These are phyloP conservation scores for Vimba vimba DNA, from an alignment of 2,113 vertebrate genomes.

Conservation along the genomic window DNA sequence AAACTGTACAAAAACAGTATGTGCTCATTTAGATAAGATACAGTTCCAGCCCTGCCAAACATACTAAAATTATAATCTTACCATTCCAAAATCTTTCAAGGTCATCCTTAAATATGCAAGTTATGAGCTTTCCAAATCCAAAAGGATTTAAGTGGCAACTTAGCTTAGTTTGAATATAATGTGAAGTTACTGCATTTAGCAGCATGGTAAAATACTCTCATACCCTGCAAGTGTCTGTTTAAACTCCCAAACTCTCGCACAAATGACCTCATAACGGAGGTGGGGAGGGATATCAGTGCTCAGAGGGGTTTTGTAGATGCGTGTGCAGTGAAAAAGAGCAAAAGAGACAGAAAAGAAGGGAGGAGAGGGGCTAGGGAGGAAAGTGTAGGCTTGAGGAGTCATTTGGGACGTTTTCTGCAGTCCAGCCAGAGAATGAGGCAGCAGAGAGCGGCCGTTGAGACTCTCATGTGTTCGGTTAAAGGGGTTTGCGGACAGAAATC, in stretches of 20 bases:
- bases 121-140: neutral
- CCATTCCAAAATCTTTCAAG: neutral
- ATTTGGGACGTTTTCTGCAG: neutral
- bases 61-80: neutral
- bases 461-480: neutral
- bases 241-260: neutral
- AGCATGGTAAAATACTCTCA: neutral
- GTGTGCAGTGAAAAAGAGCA: neutral
- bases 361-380: neutral
- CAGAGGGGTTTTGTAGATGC: neutral
- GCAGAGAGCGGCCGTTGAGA: neutral
- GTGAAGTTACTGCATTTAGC: neutral
- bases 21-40: neutral
- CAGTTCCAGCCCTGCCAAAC: neutral
- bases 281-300: conserved; percentile 20
- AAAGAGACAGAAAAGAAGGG: conserved; percentile 10
- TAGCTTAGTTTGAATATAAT: neutral
- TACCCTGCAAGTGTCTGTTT: neutral
- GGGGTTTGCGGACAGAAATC: neutral
- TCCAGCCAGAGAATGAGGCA: conserved; percentile 22
- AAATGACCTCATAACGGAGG: conserved; percentile 15
- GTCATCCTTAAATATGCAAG: neutral
- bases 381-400: conserved; percentile 9
- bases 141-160: neutral
- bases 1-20: no score